Evolutionary conservation across 2,113 vertebrate genomes (phyloP).

Genomic region (Neofelis nebulosa): DNA sequence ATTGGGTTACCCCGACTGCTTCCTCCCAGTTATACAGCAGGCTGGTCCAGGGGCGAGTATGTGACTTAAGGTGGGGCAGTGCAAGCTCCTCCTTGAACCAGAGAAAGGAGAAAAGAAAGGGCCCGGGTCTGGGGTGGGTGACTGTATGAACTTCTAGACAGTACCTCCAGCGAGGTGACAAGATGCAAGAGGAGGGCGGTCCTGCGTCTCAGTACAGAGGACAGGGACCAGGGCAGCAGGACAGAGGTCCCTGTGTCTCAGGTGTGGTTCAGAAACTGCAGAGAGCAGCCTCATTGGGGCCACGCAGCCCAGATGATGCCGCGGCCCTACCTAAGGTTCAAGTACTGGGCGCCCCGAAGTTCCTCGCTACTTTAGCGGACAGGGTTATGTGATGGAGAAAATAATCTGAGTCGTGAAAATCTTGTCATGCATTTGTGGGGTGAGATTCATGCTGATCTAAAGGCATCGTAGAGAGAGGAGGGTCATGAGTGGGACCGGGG

Average conservation of each 20-base stretch:
- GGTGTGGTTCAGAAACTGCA: neutral
- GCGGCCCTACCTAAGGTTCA: fast-evolving
- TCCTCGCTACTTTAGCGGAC: neutral
- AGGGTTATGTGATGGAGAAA: neutral
- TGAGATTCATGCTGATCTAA: neutral
- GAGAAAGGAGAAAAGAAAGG: neutral
- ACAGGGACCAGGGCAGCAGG: neutral
- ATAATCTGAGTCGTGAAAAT: neutral
- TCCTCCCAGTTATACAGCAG: neutral
- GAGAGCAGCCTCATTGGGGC: neutral
- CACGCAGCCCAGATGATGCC: neutral
- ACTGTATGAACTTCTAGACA: neutral
- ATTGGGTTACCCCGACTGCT: neutral
- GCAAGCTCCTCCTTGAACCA: neutral
- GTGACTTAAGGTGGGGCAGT: neutral
- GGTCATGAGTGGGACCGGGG: neutral
- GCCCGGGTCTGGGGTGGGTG: neutral
- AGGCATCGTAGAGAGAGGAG: neutral
- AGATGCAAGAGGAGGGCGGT: neutral
- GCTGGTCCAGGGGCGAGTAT: neutral
- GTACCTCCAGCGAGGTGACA: neutral
- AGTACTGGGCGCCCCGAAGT: fast-evolving
- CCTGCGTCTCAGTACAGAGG: neutral
- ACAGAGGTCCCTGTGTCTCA: neutral
- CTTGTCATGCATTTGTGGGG: neutral